Percentiles rank a stretch among this genome's conserved stretches.
Conservation (phyloP, 2,888 invertebrate genomes). For the Balanococcus diminutus region DNA sequence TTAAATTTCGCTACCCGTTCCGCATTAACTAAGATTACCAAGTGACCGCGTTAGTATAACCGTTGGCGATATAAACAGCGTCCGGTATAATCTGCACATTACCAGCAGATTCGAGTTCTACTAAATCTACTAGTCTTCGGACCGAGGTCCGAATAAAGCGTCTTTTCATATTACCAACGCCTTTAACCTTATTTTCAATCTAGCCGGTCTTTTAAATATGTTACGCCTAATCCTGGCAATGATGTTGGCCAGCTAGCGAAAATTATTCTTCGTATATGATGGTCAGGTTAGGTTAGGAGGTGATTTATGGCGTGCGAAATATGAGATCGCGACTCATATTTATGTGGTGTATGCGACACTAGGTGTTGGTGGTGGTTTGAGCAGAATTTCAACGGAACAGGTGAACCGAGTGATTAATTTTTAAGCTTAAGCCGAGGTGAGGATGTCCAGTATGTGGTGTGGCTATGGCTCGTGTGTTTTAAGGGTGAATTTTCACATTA, state of each 20-base stretch:
- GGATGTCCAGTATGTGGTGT: not conserved
- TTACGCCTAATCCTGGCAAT: conserved; percentile 33
- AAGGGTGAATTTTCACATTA: not conserved
- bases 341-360: not conserved
- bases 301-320: not conserved
- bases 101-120: conserved; percentile 46
- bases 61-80: conserved; percentile 48
- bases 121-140: conserved; percentile 33
- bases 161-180: conserved; percentile 44
- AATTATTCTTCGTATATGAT: not conserved
- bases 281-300: not conserved
- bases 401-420: conserved; percentile 16
- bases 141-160: conserved; percentile 43
- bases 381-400: not conserved
- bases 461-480: not conserved
- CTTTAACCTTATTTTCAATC: conserved; percentile 44
- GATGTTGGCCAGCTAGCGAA: conserved; percentile 18
- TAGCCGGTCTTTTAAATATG: conserved; percentile 37
- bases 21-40: conserved; percentile 55
- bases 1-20: conserved; percentile 53
- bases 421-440: not conserved
- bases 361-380: not conserved
- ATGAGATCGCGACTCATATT: not conserved
- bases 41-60: conserved; percentile 54
- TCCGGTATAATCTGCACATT: conserved; percentile 52